Evolutionary conservation across 2,113 vertebrate genomes (phyloP).

Genomic region (Eretmodus cyanostictus): DNA sequence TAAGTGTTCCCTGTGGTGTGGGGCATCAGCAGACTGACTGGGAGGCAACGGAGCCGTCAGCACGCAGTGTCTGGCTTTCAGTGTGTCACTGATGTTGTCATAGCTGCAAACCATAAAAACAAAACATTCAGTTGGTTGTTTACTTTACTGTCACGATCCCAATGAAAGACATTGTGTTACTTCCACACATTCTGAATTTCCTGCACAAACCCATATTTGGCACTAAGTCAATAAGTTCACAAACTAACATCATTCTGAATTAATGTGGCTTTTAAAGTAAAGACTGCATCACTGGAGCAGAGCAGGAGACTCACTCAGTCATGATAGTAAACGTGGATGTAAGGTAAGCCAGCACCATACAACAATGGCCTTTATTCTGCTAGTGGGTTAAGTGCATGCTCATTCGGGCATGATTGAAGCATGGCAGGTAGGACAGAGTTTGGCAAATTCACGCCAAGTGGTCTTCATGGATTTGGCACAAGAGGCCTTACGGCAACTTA

Average conservation of each 20-base stretch:
- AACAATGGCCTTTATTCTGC: neutral
- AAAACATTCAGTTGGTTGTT: neutral
- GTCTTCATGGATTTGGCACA: constrained; percentile 28
- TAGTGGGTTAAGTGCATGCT: neutral
- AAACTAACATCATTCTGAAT: neutral
- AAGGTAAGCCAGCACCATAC: neutral
- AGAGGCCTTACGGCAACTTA: constrained; percentile 11
- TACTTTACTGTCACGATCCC: neutral
- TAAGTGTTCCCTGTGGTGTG: neutral
- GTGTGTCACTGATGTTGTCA: neutral
- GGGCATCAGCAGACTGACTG: constrained; percentile 8
- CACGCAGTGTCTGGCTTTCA: constrained; percentile 16
- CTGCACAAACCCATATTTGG: neutral
- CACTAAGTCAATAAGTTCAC: neutral
- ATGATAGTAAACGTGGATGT: constrained; percentile 23
- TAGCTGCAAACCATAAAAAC: neutral
- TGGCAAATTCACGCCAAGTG: constrained; percentile 1
- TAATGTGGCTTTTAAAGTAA: constrained; percentile 32
- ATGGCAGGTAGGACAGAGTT: constrained; percentile 11
- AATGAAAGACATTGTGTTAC: neutral
- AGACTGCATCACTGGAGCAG: neutral
- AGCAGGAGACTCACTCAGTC: neutral
- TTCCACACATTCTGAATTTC: neutral
- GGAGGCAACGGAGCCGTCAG: neutral
- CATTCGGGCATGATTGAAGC: constrained; percentile 1